Percentiles rank a stretch among this genome's conserved stretches.
Conservation (phyloP, 2,797 vertebrate genomes). For the Periophthalmus magnuspinnatus region DNA sequence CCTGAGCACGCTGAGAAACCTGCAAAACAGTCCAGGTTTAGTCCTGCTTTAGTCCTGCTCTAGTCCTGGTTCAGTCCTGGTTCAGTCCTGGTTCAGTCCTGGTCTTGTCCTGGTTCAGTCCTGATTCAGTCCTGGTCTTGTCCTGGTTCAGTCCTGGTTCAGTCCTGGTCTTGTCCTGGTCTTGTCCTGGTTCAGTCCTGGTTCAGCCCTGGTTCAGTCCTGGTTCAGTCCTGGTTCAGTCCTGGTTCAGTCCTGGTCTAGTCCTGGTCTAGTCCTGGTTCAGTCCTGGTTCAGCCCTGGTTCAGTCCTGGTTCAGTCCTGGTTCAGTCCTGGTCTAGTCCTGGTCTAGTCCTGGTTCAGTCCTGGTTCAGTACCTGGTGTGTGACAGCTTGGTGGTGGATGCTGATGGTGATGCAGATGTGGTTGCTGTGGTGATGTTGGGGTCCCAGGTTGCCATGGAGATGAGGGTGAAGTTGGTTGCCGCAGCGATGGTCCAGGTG, state of each 20-base stretch:
- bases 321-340: too few species aligned
- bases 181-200: too few species aligned
- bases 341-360: too few species aligned
- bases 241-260: not conserved
- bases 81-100: not conserved
- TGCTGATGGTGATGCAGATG: constrained; percentile 58
- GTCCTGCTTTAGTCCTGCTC: not conserved
- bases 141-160: not conserved
- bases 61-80: not conserved
- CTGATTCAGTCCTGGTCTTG: not conserved
- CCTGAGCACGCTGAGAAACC: constrained; percentile 82
- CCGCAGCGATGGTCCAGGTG: constrained; percentile 54
- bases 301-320: not conserved
- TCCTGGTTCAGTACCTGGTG: not conserved
- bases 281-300: not conserved
- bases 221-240: not conserved
- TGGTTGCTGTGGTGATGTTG: constrained; percentile 66
- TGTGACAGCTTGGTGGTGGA: constrained; percentile 62
- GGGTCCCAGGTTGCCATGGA: constrained; percentile 76
- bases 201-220: not conserved
- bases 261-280: not conserved
- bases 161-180: not conserved
- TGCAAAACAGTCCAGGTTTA: constrained; percentile 37
- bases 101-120: not conserved
- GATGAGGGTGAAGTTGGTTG: not conserved